Percentiles rank a stretch among this genome's conserved stretches.
These are phyloP conservation scores for Ariopsis seemanni DNA, from an alignment of 2,113 vertebrate species.

Conservation along the genomic window DNA sequence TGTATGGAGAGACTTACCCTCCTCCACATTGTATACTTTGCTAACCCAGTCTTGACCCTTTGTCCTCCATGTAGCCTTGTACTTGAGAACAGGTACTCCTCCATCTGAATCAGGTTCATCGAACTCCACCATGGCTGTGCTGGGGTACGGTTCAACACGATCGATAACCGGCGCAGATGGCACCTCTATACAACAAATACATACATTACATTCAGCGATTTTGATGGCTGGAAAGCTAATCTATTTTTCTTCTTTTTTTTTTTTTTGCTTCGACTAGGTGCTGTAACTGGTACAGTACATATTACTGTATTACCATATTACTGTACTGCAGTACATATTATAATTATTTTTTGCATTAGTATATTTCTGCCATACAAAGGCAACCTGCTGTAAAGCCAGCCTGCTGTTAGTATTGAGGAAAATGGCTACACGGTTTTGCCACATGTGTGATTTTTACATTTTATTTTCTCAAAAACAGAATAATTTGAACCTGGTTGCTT, in stretches of 20 bases:
- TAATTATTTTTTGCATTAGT: neutral
- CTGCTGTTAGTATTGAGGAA: neutral
- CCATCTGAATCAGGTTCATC: constrained; percentile 87
- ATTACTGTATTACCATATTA: too few species aligned
- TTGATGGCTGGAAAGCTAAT: neutral
- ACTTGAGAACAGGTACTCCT: constrained; percentile 89
- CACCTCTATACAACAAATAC: constrained; percentile 76
- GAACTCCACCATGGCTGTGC: constrained; percentile 86
- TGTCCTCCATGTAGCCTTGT: constrained; percentile 85
- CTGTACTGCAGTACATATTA: neutral
- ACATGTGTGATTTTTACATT: neutral
- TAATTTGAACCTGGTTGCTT: neutral
- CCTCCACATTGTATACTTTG: constrained; percentile 76
- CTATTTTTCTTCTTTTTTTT: neutral
- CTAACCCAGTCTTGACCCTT: constrained; percentile 78
- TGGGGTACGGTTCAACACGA: constrained; percentile 88
- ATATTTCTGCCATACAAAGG: neutral
- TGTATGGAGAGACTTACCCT: constrained; percentile 74
- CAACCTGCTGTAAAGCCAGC: neutral
- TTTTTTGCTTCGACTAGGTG: neutral
- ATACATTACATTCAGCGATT: neutral
- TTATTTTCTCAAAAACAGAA: neutral
- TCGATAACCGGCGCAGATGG: constrained; percentile 87
- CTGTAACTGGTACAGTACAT: neutral
- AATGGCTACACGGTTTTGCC: neutral